A percentile compares a stretch with the other conserved stretches of the same genome.
Evolutionary conservation across 2,888 invertebrate species (phyloP).

Genomic region (Tanypteryx hageni): DNA sequence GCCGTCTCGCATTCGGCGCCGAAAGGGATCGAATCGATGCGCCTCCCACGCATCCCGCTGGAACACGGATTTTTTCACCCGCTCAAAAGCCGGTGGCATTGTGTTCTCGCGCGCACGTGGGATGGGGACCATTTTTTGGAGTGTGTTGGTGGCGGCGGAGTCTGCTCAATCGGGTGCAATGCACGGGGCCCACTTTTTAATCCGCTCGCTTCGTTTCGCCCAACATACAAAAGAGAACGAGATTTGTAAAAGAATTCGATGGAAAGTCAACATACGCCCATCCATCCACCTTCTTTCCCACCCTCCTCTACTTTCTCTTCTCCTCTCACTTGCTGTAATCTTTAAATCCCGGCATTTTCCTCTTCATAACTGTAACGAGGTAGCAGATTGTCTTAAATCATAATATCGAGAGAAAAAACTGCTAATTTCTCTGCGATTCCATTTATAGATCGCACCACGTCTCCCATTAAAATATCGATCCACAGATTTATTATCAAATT

Average conservation of each 20-base stretch:
- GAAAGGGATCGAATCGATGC: not conserved
- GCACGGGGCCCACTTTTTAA: not conserved
- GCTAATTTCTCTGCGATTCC: too few relatives aligned
- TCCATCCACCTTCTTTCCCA: not conserved
- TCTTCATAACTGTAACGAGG: too few relatives aligned
- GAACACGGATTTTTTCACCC: not conserved
- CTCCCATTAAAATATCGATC: not conserved
- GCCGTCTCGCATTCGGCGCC: not conserved
- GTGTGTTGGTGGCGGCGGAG: too few relatives aligned
- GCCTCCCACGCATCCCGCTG: not conserved
- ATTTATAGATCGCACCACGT: too few relatives aligned
- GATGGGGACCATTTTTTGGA: too few relatives aligned
- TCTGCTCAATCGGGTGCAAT: not conserved
- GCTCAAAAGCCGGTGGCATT: not conserved
- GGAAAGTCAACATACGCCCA: not conserved
- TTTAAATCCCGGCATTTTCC: too few relatives aligned
- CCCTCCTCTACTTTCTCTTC: not conserved
- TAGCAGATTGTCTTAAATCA: too few relatives aligned
- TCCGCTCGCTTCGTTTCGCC: not conserved
- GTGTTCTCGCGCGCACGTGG: not conserved
- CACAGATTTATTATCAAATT: not conserved
- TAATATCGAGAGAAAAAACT: too few relatives aligned
- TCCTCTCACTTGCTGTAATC: too few relatives aligned
- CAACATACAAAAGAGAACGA: not conserved
- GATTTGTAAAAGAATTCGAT: not conserved